phyloP scores from a whole-genome alignment of 1,140 invertebrate genomes.

The Pogonomyrmex californicus region DNA sequence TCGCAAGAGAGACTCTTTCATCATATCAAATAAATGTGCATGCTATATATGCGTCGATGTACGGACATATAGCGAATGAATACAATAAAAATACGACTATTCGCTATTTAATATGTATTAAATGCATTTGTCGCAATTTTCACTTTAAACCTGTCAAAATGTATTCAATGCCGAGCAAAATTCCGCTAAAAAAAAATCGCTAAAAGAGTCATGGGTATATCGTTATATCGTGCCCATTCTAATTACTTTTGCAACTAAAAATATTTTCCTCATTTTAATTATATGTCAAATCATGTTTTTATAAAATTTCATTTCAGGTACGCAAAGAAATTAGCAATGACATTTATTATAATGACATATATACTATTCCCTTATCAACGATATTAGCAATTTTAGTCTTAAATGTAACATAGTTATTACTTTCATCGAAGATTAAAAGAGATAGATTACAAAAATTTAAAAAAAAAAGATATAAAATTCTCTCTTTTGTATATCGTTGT shows the following conservation, averaged over 20 bases:
- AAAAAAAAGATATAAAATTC: background rate
- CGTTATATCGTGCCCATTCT: background rate
- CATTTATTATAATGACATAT: background rate
- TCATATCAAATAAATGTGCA: conserved; percentile 52
- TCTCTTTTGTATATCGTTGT: background rate
- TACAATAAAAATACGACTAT: conserved; percentile 3
- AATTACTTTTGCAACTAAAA: background rate
- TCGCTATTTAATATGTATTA: conserved; percentile 11
- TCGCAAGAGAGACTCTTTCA: conserved; percentile 36
- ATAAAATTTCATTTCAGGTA: background rate
- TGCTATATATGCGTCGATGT: background rate
- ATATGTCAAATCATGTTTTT: background rate
- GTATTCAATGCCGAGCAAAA: background rate
- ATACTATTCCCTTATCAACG: background rate
- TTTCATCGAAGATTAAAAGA: too few relatives aligned
- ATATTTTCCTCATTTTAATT: background rate
- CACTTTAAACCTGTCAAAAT: background rate
- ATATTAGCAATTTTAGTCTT: background rate
- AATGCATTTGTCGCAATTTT: background rate
- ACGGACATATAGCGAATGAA: too few relatives aligned
- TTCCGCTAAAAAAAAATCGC: background rate
- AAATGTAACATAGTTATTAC: background rate
- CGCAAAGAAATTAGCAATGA: background rate
- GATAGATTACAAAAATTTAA: too few relatives aligned
- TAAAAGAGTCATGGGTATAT: background rate